Evolutionary conservation across 2,113 vertebrate species (phyloP).

Genomic region (Vidua macroura): DNA sequence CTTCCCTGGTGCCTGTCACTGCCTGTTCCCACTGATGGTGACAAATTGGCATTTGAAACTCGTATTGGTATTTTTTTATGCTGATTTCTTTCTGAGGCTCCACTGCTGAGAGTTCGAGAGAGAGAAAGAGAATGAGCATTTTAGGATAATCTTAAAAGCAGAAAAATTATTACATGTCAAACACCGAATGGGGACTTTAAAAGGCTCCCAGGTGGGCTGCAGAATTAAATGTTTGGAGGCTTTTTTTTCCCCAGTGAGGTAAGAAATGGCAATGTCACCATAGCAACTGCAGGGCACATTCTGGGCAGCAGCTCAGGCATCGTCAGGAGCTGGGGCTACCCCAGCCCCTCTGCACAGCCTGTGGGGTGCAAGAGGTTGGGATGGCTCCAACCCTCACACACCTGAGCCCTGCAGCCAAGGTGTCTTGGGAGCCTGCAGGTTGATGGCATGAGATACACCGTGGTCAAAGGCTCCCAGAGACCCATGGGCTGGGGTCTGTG

Average conservation of each 20-base stretch:
- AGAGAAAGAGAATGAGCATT: conserved; percentile 58
- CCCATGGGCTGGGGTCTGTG: background rate
- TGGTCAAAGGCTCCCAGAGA: background rate
- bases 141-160: conserved; percentile 73
- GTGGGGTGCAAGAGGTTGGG: background rate
- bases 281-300: conserved; percentile 68
- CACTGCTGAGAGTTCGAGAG: conserved; percentile 41
- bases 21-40: background rate
- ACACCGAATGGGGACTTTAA: conserved; percentile 70
- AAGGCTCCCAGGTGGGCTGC: conserved; percentile 75
- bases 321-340: background rate
- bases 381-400: background rate
- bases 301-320: background rate
- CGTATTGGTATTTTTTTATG: conserved; percentile 40
- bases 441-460: background rate
- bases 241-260: conserved; percentile 38
- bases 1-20: background rate
- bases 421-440: background rate
- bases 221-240: conserved; percentile 71
- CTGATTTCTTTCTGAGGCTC: conserved; percentile 44
- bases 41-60: conserved; percentile 50
- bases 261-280: conserved; percentile 61
- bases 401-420: background rate
- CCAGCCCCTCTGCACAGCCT: background rate
- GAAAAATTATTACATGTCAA: conserved; percentile 74